Base-by-base conservation (phyloP, 2,888 invertebrate genomes). In the Lepidochrysops patricia region DNA sequence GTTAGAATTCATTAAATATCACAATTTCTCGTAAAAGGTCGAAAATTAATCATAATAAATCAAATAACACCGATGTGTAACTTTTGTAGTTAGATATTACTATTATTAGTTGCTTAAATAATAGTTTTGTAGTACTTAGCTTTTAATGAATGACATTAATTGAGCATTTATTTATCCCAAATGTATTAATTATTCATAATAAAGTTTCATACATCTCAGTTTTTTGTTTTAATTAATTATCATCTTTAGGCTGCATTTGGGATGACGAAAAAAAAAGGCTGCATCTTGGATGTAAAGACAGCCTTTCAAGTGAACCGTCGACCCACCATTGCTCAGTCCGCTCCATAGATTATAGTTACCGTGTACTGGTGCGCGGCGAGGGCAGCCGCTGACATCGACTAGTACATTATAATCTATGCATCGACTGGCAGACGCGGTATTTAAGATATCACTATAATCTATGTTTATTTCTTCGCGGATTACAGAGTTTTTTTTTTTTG, bases 111-210 rank as follows among this genome's bases (percentile, higher is more conserved):
- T 70, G 65, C 60, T 69, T 66, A 68, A n/a, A n/a, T n/a, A n/a
- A n/a, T 66, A 71, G 70, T 66, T 72, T 67, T 72, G 67, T 74
- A 73, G 70, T 72, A n/a, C n/a, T n/a, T n/a, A 70, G 74, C 75
- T 78, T 81, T 76, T 77, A 78, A 64, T 68, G 70, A 72, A 73
- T 78, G 79, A 84, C 80, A 58, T 64, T 63, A 62, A 62, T 74
- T 77, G 75, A 78, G 86, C 88, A 88, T 87, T 88, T 88, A 86
- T 86, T 87, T 87, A 83, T 84, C 81, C 84, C 85, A 80, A 43
- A 82, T 86, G 78, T 82, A 79, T 79, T 78, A 80, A 79, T 79
- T 78, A 80, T 78, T 80, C 72, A 75, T 78, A 76, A 82, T 82
- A 84, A 85, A 84, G 84, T 75, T 82, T 84, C 81, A 84, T 85